phyloP scores from a whole-genome alignment of 2,888 invertebrate species.

The Anoplius nigerrimus region DNA sequence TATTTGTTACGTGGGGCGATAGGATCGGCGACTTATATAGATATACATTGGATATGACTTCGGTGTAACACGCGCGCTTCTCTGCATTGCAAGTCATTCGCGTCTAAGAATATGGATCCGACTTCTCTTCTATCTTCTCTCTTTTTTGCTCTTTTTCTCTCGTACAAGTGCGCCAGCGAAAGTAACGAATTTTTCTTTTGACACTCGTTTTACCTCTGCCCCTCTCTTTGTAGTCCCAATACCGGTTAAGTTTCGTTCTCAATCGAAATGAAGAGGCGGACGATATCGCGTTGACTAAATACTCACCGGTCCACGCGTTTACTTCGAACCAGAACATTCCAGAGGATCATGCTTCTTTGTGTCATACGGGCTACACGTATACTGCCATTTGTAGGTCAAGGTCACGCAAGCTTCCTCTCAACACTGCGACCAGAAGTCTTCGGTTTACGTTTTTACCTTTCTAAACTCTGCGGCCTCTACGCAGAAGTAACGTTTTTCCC shows the following conservation, averaged over 20 bases:
- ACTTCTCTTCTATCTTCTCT: no score
- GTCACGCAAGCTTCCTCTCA: neutral
- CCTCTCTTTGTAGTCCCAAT: neutral
- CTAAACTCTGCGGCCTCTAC: no score
- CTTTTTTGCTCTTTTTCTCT: no score
- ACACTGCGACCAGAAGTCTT: constrained; percentile 12
- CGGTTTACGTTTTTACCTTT: constrained; percentile 23
- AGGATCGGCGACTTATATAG: constrained; percentile 49
- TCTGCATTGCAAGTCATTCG: neutral
- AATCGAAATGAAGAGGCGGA: constrained; percentile 15
- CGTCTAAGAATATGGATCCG: neutral
- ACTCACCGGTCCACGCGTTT: constrained; percentile 37
- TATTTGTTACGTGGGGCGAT: constrained; percentile 31
- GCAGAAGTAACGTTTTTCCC: no score
- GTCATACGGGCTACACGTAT: constrained; percentile 23
- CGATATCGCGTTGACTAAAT: constrained; percentile 33
- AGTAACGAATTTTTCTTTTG: no score
- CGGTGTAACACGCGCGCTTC: constrained; percentile 13
- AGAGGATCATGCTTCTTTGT: constrained; percentile 27
- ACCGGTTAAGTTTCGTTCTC: constrained; percentile 18
- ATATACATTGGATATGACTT: constrained; percentile 50
- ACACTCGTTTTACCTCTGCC: no score
- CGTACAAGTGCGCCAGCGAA: no score
- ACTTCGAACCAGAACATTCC: constrained; percentile 43
- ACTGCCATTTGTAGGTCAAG: constrained; percentile 30